These are phyloP conservation scores for Leptobrachium leishanense DNA, from an alignment of 2,113 vertebrate genomes.

Conservation along the genomic window DNA sequence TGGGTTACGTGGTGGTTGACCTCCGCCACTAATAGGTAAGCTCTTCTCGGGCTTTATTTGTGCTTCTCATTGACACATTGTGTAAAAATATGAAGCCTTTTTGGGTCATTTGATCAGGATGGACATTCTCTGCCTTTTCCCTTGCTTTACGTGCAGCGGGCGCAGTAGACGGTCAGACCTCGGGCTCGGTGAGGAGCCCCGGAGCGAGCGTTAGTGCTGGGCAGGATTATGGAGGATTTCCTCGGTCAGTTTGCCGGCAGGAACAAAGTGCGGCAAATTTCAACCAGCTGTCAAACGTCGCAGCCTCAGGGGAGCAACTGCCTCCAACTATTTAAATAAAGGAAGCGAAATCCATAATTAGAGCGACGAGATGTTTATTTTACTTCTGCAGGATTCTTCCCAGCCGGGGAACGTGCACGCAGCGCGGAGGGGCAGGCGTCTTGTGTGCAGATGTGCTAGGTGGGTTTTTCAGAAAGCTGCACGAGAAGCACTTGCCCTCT, in stretches of 20 bases:
- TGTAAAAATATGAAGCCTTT: too few relatives aligned
- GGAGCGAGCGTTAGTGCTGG: neutral
- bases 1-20: too few relatives aligned
- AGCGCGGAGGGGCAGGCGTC: neutral
- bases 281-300: constrained; percentile 15
- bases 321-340: constrained; percentile 34
- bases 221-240: neutral
- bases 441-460: neutral
- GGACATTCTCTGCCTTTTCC: too few relatives aligned
- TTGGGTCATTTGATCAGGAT: too few relatives aligned
- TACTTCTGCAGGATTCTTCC: constrained; percentile 5
- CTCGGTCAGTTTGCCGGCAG: neutral
- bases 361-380: constrained; percentile 15
- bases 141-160: too few relatives aligned
- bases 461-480: neutral
- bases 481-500: neutral
- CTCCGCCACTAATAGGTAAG: too few relatives aligned
- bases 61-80: too few relatives aligned
- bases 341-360: constrained; percentile 1
- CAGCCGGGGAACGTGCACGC: neutral
- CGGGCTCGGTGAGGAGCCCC: too few relatives aligned
- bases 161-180: too few relatives aligned
- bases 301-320: constrained; percentile 11
- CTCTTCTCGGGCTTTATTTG: too few relatives aligned
- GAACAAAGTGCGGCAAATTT: constrained; percentile 10